Evolutionary conservation across 2,113 vertebrate genomes (phyloP).

Genomic region (Polypterus senegalus): DNA sequence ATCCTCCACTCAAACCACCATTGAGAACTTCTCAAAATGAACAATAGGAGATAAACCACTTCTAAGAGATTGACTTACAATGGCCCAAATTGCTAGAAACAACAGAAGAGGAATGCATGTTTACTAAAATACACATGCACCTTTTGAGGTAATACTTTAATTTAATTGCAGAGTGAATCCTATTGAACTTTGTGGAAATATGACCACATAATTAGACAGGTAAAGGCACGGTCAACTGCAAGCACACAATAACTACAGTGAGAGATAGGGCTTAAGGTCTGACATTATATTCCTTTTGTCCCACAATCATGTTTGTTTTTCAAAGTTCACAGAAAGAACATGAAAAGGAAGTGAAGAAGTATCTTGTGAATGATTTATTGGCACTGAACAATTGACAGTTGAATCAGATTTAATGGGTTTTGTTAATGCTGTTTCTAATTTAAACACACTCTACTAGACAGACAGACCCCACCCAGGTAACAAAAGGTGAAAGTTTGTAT

Average conservation of each 20-base stretch:
- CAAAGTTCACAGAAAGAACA: constrained; percentile 41
- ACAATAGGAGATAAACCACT: constrained; percentile 28
- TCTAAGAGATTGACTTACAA: constrained; percentile 36
- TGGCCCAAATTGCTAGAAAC: constrained; percentile 26
- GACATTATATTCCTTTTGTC: constrained; percentile 40
- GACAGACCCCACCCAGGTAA: constrained; percentile 24
- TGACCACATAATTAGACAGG: constrained; percentile 34
- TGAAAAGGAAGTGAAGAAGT: constrained; percentile 43
- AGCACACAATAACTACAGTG: constrained; percentile 32
- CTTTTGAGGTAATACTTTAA: constrained; percentile 21
- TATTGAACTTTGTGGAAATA: constrained; percentile 25
- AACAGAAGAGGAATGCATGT: constrained; percentile 24
- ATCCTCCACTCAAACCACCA: no score
- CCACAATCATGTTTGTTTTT: constrained; percentile 40
- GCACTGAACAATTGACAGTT: constrained; percentile 24
- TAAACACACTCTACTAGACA: constrained; percentile 29
- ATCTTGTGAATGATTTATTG: constrained; percentile 36
- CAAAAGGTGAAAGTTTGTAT: constrained; percentile 22
- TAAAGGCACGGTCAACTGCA: constrained; percentile 37
- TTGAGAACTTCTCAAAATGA: no score
- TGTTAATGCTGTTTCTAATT: constrained; percentile 30
- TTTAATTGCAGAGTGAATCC: constrained; percentile 24
- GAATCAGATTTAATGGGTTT: constrained; percentile 25
- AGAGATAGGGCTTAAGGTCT: constrained; percentile 41
- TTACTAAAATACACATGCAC: constrained; percentile 21